Conservation (phyloP, 1,140 invertebrate genomes). For the Pissodes strobi region DNA sequence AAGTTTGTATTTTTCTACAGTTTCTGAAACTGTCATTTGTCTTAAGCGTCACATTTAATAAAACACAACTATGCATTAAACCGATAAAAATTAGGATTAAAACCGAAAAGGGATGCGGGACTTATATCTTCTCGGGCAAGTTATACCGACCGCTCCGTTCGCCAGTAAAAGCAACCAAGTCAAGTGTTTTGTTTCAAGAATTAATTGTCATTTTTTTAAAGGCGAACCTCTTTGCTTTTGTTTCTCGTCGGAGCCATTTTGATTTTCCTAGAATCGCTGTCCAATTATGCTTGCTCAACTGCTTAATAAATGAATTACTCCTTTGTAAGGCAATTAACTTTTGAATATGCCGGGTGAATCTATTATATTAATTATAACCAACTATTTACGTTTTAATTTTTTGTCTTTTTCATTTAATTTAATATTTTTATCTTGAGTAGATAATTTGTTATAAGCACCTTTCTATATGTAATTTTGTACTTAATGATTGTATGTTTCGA, state of each 20-base stretch:
- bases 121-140: constrained; percentile 23
- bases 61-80: too few relatives aligned
- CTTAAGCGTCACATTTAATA: too few relatives aligned
- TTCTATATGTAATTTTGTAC: too few relatives aligned
- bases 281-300: constrained; percentile 48
- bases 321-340: constrained; percentile 51
- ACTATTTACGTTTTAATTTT: constrained; percentile 22
- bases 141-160: constrained; percentile 21
- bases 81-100: too few relatives aligned
- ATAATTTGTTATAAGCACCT: too few relatives aligned
- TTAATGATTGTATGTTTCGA: too few relatives aligned
- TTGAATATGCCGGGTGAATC: constrained; percentile 21
- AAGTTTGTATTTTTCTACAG: too few relatives aligned
- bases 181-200: constrained; percentile 51
- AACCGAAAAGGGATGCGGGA: neutral
- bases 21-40: too few relatives aligned
- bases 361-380: constrained; percentile 15
- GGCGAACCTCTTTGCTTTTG: constrained; percentile 43
- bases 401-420: constrained; percentile 39
- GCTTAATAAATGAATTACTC: constrained; percentile 60
- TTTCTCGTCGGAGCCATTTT: constrained; percentile 52
- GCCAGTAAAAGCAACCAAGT: constrained; percentile 36
- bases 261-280: constrained; percentile 52
- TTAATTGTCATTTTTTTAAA: constrained; percentile 52
- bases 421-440: neutral